These are phyloP conservation scores for Ptyas mucosa DNA, from an alignment of 2,113 vertebrate genomes.

Conservation along the genomic window DNA sequence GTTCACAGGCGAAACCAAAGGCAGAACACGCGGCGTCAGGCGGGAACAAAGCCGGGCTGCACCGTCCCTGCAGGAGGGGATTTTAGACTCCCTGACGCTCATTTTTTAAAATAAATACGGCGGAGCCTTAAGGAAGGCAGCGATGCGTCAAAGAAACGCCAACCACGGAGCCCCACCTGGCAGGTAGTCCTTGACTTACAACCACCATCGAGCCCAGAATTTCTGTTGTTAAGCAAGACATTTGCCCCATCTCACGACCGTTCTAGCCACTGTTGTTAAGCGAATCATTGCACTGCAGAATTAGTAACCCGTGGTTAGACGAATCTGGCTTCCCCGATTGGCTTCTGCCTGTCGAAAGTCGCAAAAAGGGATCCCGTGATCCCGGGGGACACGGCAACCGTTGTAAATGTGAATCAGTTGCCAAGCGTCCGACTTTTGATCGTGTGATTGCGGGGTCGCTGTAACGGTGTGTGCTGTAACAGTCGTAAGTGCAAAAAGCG, in stretches of 20 bases:
- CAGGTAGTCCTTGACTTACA: neutral
- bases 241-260: neutral
- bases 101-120: neutral
- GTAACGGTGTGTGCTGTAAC: no score
- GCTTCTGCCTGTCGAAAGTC: no score
- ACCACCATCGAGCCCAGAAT: neutral
- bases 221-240: neutral
- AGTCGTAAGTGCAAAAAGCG: no score
- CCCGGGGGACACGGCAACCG: no score
- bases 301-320: neutral
- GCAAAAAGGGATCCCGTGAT: no score
- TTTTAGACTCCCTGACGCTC: neutral
- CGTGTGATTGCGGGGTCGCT: no score
- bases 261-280: no score
- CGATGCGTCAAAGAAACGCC: neutral
- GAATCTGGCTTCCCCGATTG: no score
- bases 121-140: neutral
- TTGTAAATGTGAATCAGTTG: no score
- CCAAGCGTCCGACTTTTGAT: no score
- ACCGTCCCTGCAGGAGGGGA: neutral
- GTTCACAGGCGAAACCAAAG: neutral
- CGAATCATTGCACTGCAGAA: no score
- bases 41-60: neutral
- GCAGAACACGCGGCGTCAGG: rapidly evolving
- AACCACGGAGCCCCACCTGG: neutral